Percentiles rank a stretch among this genome's conserved stretches.
phyloP scores from a whole-genome alignment of 2,797 vertebrate species.

The Sus cebifrons region DNA sequence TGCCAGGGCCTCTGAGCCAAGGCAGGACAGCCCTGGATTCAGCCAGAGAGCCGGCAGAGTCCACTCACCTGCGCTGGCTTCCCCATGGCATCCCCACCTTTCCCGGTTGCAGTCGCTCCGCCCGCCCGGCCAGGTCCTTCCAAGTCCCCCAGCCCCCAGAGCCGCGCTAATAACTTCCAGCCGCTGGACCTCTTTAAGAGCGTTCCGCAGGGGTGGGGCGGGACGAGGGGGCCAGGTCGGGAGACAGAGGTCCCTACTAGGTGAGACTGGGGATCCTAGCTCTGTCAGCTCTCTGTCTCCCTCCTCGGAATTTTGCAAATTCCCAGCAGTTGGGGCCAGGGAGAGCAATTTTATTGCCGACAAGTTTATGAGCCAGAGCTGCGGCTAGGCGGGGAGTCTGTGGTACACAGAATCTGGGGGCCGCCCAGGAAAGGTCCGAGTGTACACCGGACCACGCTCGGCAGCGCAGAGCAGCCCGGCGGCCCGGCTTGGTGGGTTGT shows the following conservation, averaged over 20 bases:
- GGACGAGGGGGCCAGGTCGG: conserved; percentile 89
- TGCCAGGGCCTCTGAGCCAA: background rate
- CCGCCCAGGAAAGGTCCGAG: background rate
- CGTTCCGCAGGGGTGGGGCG: conserved; percentile 69
- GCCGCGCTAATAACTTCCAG: conserved; percentile 88
- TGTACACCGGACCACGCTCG: background rate
- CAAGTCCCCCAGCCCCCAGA: background rate
- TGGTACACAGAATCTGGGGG: background rate
- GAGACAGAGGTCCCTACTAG: conserved; percentile 88
- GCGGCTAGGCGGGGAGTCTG: background rate
- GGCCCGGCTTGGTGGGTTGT: background rate
- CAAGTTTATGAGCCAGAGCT: conserved; percentile 73
- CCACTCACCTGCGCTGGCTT: background rate
- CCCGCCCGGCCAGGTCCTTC: background rate
- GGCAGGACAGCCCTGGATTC: background rate
- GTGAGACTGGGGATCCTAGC: background rate
- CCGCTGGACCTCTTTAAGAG: conserved; percentile 84
- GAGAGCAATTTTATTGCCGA: conserved; percentile 73
- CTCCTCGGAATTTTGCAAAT: conserved; percentile 48
- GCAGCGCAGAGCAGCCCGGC: background rate
- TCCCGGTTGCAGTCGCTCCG: background rate
- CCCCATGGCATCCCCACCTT: background rate
- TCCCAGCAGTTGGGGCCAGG: background rate
- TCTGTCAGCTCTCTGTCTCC: background rate
- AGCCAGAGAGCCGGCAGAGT: background rate